These are phyloP conservation scores for Synanthedon andrenaeformis DNA, from an alignment of 2,888 invertebrate species.

Conservation along the genomic window DNA sequence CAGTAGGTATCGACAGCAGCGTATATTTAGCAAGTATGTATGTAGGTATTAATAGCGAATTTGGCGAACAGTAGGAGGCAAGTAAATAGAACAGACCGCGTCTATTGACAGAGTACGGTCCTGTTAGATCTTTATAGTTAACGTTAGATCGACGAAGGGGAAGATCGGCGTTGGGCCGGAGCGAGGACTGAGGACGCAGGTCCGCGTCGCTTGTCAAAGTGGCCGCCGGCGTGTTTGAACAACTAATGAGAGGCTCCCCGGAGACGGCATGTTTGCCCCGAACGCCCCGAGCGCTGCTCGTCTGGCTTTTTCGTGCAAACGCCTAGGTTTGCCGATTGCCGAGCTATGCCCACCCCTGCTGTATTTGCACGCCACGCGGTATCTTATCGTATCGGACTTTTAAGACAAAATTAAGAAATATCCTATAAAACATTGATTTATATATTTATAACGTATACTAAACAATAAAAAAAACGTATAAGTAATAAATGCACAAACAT, in stretches of 20 bases:
- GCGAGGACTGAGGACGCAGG: slow-evolving; percentile 24
- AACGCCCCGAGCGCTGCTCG: slow-evolving; percentile 37
- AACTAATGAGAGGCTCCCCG: slow-evolving; percentile 67
- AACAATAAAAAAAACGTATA: too few species aligned
- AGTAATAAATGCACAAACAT: background rate
- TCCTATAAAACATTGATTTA: slow-evolving; percentile 1
- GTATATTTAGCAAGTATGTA: too few species aligned
- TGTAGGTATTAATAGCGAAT: too few species aligned
- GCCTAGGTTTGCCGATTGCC: slow-evolving; percentile 32
- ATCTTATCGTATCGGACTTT: slow-evolving; percentile 40
- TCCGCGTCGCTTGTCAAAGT: slow-evolving; percentile 62
- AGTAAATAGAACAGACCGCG: slow-evolving; percentile 39
- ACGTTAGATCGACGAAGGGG: slow-evolving; percentile 55
- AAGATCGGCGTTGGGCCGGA: slow-evolving; percentile 38
- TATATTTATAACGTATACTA: background rate
- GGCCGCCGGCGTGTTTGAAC: slow-evolving; percentile 66
- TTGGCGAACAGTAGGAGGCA: background rate
- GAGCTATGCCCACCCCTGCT: slow-evolving; percentile 12
- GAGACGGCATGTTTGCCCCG: slow-evolving; percentile 61
- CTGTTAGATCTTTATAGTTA: slow-evolving; percentile 48
- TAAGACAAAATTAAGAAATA: slow-evolving; percentile 43
- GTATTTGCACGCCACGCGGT: slow-evolving; percentile 43
- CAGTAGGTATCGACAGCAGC: too few species aligned
- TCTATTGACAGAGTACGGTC: slow-evolving; percentile 43
- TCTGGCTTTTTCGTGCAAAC: slow-evolving; percentile 48